Percentiles rank a stretch among this genome's conserved stretches.
These are phyloP conservation scores for Miichthys miiuy DNA, from an alignment of 2,797 vertebrate genomes.

Conservation along the genomic window DNA sequence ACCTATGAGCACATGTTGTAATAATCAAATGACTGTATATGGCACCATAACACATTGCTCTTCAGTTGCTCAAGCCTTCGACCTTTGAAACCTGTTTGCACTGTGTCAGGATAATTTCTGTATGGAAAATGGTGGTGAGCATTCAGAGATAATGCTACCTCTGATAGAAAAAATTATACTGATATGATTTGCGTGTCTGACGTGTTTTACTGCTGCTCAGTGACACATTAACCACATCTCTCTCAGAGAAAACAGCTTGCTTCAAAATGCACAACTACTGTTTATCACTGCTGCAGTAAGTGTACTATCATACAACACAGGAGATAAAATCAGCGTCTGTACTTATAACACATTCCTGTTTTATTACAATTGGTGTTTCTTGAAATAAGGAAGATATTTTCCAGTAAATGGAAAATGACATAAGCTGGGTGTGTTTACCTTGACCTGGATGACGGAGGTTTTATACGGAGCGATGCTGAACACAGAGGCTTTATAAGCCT, in stretches of 20 bases:
- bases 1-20: too few species aligned
- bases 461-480: constrained; percentile 81
- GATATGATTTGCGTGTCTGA: background rate
- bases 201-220: background rate
- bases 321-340: background rate
- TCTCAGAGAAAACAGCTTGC: background rate
- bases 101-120: background rate
- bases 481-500: constrained; percentile 71
- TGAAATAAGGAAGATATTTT: background rate
- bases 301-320: background rate
- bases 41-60: too few species aligned
- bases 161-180: background rate
- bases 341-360: background rate
- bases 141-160: background rate
- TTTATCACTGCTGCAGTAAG: background rate
- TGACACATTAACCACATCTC: constrained; percentile 5
- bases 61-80: too few species aligned
- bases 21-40: too few species aligned
- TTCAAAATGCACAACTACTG: background rate
- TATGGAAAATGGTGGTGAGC: background rate
- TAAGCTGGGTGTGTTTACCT: constrained; percentile 72
- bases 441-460: constrained; percentile 74
- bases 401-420: background rate
- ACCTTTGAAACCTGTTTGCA: background rate
- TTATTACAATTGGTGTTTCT: background rate